Conservation (phyloP, 2,797 vertebrate species). For the Pangasius larnaudii region DNA sequence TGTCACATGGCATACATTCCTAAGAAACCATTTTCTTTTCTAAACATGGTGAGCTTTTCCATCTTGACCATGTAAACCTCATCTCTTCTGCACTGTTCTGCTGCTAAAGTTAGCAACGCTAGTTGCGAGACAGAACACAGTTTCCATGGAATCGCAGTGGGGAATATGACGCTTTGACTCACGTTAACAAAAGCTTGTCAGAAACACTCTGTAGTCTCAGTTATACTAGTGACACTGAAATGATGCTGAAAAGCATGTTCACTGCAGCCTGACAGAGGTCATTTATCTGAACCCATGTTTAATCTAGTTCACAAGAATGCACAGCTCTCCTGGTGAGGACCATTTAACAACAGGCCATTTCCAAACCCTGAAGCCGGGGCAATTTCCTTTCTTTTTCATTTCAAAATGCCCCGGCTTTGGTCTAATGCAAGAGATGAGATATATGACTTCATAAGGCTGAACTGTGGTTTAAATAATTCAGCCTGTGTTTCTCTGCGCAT, state of each 20-base stretch:
- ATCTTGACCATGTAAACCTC: conserved; percentile 6
- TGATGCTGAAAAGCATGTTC: background rate
- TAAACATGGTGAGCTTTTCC: background rate
- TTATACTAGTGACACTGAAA: background rate
- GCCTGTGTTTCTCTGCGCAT: conserved; percentile 16
- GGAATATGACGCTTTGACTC: conserved; percentile 23
- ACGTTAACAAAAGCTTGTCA: conserved; percentile 44
- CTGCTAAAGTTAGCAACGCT: conserved; percentile 47
- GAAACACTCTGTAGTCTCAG: conserved; percentile 21
- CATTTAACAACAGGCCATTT: background rate
- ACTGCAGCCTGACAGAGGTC: background rate
- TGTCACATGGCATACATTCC: background rate
- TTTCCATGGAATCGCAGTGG: conserved; percentile 49
- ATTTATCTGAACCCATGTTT: background rate
- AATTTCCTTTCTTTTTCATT: conserved; percentile 14
- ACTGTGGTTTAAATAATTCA: conserved; percentile 45
- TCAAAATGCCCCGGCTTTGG: background rate
- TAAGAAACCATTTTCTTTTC: background rate
- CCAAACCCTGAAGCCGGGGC: background rate
- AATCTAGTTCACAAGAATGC: background rate
- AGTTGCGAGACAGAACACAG: conserved; percentile 37
- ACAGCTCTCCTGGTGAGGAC: conserved; percentile 5
- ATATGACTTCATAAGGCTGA: conserved; percentile 36
- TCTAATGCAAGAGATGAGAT: conserved; percentile 3
- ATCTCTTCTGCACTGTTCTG: conserved; percentile 29